Percentiles rank a stretch among this genome's conserved stretches.
Evolutionary conservation across 2,113 vertebrate genomes (phyloP).

Genomic region (Mellivora capensis): DNA sequence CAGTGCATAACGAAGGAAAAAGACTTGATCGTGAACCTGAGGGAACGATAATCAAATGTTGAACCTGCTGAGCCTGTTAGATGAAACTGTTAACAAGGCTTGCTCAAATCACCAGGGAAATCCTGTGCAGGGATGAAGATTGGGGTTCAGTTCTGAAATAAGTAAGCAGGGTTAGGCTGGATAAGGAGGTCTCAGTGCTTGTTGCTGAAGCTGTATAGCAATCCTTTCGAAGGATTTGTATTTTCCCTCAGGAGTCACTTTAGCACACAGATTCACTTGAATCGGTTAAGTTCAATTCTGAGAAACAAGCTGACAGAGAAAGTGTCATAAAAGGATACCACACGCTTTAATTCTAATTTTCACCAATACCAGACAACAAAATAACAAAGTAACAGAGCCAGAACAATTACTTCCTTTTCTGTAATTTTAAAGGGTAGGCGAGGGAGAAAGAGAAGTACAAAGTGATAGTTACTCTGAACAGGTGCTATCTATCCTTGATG

Average conservation of each 20-base stretch:
- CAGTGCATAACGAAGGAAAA: conserved; percentile 73
- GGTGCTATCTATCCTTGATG: neutral
- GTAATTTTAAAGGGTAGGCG: neutral
- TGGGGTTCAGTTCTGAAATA: conserved; percentile 77
- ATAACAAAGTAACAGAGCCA: neutral
- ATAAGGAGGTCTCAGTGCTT: conserved; percentile 69
- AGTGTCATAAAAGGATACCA: conserved; percentile 24
- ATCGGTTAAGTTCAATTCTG: conserved; percentile 19
- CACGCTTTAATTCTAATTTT: conserved; percentile 21
- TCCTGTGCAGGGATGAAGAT: conserved; percentile 63
- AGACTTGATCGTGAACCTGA: conserved; percentile 74
- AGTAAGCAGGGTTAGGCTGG: conserved; percentile 71
- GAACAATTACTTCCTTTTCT: neutral
- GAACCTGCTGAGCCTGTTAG: conserved; percentile 80
- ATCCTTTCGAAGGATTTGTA: conserved; percentile 71
- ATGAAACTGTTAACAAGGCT: conserved; percentile 77
- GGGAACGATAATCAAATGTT: conserved; percentile 80
- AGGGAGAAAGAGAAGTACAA: neutral
- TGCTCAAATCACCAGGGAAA: conserved; percentile 74
- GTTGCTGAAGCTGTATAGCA: conserved; percentile 61
- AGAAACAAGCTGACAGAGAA: conserved; percentile 30
- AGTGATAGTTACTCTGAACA: neutral
- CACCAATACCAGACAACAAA: neutral
- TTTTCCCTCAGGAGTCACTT: conserved; percentile 78
- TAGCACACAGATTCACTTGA: conserved; percentile 19